These are phyloP conservation scores for Mycogona germanica DNA, from an alignment of 2,888 invertebrate genomes.

Conservation along the genomic window DNA sequence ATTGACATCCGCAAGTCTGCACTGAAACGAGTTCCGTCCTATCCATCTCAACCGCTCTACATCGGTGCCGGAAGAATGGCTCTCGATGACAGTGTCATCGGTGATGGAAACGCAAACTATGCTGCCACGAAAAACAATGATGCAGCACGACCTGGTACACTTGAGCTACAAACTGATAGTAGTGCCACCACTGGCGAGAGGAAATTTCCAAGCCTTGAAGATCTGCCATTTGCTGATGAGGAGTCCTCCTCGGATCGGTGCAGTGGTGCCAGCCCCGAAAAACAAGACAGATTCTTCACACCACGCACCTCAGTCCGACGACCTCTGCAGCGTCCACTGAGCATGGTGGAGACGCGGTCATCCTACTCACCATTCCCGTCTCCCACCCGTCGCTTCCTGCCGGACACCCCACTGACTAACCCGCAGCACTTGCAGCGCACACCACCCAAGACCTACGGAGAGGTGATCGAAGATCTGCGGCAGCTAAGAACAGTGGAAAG, in stretches of 20 bases:
- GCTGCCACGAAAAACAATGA: background rate
- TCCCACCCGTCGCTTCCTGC: slow-evolving; percentile 14
- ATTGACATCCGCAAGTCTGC: slow-evolving; percentile 19
- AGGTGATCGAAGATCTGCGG: slow-evolving; percentile 21
- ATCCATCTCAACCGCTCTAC: background rate
- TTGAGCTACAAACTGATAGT: background rate
- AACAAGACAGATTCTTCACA: slow-evolving; percentile 27
- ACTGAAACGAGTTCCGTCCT: background rate
- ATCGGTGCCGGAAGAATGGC: no score
- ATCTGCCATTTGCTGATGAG: slow-evolving; percentile 25
- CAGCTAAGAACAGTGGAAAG: slow-evolving; percentile 29
- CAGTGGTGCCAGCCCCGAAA: no score
- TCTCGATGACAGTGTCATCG: background rate
- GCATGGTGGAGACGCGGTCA: slow-evolving; percentile 13
- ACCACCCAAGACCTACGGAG: slow-evolving; percentile 4
- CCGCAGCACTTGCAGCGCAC: slow-evolving; percentile 22
- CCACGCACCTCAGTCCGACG: slow-evolving; percentile 27
- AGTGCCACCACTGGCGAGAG: background rate
- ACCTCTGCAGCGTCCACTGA: slow-evolving; percentile 22
- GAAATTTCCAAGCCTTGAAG: slow-evolving; percentile 24
- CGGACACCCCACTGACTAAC: slow-evolving; percentile 29
- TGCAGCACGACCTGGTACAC: background rate
- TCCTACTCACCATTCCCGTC: slow-evolving; percentile 5
- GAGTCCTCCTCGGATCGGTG: slow-evolving; percentile 17
- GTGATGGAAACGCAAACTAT: background rate